These are phyloP conservation scores for Spodoptera littoralis DNA, from an alignment of 2,888 invertebrate genomes.

Conservation along the genomic window DNA sequence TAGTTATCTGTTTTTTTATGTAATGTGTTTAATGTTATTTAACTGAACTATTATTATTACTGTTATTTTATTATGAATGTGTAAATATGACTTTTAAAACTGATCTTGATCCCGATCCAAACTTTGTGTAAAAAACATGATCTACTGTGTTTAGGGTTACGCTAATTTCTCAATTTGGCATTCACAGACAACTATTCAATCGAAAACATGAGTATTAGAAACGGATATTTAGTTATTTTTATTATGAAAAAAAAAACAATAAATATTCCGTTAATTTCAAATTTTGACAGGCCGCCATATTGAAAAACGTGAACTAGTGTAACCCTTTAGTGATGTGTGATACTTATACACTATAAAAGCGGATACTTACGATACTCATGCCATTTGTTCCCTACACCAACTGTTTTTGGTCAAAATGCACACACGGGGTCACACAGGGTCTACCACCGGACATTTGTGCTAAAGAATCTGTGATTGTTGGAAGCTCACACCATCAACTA, in stretches of 20 bases:
- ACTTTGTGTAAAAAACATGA: slow-evolving; percentile 12
- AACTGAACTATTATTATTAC: too few relatives aligned
- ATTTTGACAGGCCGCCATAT: background rate
- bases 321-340: slow-evolving; percentile 36
- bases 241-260: too few relatives aligned
- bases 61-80: too few relatives aligned
- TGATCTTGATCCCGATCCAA: slow-evolving; percentile 39
- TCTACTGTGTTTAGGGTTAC: slow-evolving; percentile 31
- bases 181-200: background rate
- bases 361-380: slow-evolving; percentile 61
- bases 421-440: slow-evolving; percentile 71
- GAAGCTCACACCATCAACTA: background rate
- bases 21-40: too few relatives aligned
- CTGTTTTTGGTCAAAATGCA: slow-evolving; percentile 78
- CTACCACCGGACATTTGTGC: slow-evolving; percentile 80
- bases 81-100: background rate
- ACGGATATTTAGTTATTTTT: too few relatives aligned
- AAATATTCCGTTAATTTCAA: too few relatives aligned
- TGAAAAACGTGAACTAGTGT: slow-evolving; percentile 35
- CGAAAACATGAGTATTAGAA: too few relatives aligned
- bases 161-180: slow-evolving; percentile 28
- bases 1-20: too few relatives aligned
- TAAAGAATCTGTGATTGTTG: slow-evolving; percentile 65
- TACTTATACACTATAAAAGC: slow-evolving; percentile 53
- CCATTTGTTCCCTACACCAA: slow-evolving; percentile 85